These are phyloP conservation scores for Zelostemma sp. DNA, from an alignment of 1,140 invertebrate genomes.

Conservation along the genomic window DNA sequence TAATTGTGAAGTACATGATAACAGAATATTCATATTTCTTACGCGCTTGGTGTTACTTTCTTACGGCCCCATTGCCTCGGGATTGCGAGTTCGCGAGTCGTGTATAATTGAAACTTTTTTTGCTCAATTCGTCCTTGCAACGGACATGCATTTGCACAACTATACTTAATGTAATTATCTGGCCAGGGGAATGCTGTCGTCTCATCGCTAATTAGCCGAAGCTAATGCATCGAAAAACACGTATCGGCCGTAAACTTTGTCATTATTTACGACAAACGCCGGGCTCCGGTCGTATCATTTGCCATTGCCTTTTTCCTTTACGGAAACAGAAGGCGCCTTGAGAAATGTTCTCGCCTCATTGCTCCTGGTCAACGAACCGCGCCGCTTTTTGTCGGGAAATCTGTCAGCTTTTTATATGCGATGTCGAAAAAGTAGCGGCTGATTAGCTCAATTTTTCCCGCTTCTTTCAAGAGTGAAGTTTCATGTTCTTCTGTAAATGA, in stretches of 20 bases:
- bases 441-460: no score
- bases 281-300: neutral
- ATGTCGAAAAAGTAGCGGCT: no score
- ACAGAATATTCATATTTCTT: neutral
- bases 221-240: neutral
- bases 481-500: no score
- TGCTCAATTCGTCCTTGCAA: slow-evolving; percentile 3
- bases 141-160: neutral
- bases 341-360: neutral
- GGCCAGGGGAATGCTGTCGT: neutral
- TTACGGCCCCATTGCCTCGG: neutral
- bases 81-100: neutral
- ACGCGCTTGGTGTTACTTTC: neutral
- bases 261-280: slow-evolving; percentile 1
- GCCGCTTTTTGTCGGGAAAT: neutral
- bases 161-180: neutral
- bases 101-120: slow-evolving; percentile 5
- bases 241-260: neutral
- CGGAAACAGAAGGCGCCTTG: no score
- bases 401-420: no score
- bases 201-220: slow-evolving; percentile 1
- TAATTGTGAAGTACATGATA: neutral
- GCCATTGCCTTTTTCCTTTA: neutral
- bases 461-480: no score
- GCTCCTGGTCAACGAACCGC: neutral